A percentile compares a stretch with the other conserved stretches of the same genome.
Conservation (phyloP, 2,797 vertebrate genomes). For the Paguma larvata region DNA sequence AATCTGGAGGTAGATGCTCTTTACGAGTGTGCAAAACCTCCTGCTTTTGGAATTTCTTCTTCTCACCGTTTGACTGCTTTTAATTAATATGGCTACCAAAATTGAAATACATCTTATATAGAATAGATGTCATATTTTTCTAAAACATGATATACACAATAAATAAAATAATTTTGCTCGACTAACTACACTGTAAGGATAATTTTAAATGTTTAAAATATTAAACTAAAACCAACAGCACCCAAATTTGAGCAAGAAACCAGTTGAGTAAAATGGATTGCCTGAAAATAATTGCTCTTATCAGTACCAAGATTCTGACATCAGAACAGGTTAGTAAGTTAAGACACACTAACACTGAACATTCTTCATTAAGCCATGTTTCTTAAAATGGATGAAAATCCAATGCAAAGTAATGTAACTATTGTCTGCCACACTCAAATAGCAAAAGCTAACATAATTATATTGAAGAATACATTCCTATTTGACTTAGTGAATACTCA, state of each 20-base stretch:
- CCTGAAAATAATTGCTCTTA: neutral
- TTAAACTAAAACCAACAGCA: neutral
- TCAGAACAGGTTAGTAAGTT: neutral
- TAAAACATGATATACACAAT: neutral
- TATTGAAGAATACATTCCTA: neutral
- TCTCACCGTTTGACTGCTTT: neutral
- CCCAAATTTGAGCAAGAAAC: neutral
- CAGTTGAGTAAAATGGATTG: neutral
- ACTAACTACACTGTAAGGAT: neutral
- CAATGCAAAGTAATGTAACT: neutral
- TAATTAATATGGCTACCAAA: neutral
- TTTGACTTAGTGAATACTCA: neutral
- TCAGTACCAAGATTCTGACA: neutral
- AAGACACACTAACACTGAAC: neutral
- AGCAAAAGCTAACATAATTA: neutral
- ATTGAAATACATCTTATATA: neutral
- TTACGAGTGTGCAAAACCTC: neutral
- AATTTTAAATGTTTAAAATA: neutral
- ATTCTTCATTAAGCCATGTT: neutral
- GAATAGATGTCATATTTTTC: neutral
- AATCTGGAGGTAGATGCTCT: neutral
- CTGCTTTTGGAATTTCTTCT: neutral
- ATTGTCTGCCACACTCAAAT: neutral
- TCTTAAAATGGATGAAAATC: neutral
- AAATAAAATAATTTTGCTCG: neutral